Conservation (phyloP, 2,797 vertebrate species). For the Coregonus suidteri region DNA sequence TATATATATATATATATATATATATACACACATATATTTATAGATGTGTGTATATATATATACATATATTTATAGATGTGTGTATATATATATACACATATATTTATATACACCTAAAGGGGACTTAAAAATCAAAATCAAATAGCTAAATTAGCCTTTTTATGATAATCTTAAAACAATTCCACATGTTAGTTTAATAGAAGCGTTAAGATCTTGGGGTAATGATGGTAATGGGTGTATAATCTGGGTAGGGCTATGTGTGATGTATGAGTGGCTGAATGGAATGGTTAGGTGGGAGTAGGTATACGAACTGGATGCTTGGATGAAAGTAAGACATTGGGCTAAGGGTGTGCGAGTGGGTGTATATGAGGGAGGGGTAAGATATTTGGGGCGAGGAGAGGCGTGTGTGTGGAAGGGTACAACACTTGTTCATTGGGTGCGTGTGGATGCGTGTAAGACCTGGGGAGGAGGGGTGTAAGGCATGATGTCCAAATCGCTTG, state of each 20-base stretch:
- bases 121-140: too few species aligned
- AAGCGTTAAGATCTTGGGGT: background rate
- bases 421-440: background rate
- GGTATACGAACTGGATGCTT: too few species aligned
- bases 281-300: background rate
- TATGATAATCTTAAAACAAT: too few species aligned
- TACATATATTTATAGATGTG: too few species aligned
- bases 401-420: background rate
- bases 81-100: too few species aligned
- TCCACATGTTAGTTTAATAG: too few species aligned
- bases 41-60: too few species aligned
- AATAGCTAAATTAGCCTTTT: too few species aligned
- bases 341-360: background rate
- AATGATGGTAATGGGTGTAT: background rate
- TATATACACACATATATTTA: too few species aligned
- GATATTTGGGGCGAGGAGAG: background rate
- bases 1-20: too few species aligned
- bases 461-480: conserved; percentile 93
- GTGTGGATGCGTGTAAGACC: conserved; percentile 66
- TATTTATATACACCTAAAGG: too few species aligned
- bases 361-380: background rate
- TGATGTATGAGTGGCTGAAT: background rate
- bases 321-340: background rate
- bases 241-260: background rate
- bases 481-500: conserved; percentile 88